Conservation (phyloP, 2,113 vertebrate species). For the Tragelaphus imberbis region DNA sequence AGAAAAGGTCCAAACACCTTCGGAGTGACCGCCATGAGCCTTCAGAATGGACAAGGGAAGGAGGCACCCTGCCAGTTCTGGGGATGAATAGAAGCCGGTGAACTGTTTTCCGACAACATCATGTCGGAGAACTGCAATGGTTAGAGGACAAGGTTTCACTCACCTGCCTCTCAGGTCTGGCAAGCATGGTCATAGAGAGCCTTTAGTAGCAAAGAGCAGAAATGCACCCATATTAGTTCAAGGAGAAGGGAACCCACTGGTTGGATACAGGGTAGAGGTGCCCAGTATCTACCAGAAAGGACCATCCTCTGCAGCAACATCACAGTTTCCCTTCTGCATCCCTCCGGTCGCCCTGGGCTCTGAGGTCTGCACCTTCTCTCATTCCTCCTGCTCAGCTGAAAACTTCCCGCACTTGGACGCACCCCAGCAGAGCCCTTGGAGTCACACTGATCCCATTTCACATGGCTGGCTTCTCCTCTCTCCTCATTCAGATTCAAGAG, state of each 20-base stretch:
- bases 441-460: neutral
- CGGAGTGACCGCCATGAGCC: neutral
- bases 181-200: rapidly evolving
- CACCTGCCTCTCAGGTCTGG: neutral
- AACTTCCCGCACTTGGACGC: neutral
- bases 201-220: neutral
- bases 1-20: neutral
- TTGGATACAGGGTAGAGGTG: neutral
- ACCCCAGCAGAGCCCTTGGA: neutral
- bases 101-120: neutral
- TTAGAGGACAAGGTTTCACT: neutral
- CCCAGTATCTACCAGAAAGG: neutral
- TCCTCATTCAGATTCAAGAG: neutral
- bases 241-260: neutral
- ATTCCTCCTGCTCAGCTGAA: neutral
- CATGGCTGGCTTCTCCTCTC: neutral
- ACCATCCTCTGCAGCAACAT: neutral
- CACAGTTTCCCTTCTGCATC: neutral
- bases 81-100: neutral
- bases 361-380: neutral
- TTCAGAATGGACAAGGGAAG: neutral
- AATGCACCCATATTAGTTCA: neutral
- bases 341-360: rapidly evolving
- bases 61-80: neutral
- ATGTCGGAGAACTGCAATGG: neutral